Evolutionary conservation across 1,140 invertebrate genomes (phyloP).

Genomic region (Camponotus floridanus): DNA sequence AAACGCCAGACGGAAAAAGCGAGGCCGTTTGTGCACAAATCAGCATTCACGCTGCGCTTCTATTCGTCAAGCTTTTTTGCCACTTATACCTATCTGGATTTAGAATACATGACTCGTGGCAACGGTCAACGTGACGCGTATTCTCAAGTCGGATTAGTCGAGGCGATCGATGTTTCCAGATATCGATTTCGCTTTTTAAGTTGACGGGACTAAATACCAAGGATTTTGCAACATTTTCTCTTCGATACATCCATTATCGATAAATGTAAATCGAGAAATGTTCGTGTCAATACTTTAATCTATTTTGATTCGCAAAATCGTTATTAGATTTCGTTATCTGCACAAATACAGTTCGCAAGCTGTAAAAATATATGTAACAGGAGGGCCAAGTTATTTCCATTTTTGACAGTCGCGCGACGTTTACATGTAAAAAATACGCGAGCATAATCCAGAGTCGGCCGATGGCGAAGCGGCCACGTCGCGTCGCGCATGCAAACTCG

Average conservation of each 20-base stretch:
- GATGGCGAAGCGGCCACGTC: constrained; percentile 58
- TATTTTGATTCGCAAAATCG: constrained; percentile 5
- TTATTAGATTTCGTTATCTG: not conserved
- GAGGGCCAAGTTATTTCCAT: not conserved
- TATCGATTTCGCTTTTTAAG: constrained; percentile 31
- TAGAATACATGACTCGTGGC: constrained; percentile 29
- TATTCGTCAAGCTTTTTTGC: constrained; percentile 19
- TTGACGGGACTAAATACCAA: not conserved
- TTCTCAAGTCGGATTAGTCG: constrained; percentile 53
- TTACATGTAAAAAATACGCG: constrained; percentile 45
- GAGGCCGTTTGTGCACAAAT: constrained; percentile 32
- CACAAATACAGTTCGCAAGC: not conserved
- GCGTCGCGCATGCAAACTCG: constrained; percentile 64
- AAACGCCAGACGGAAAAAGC: constrained; percentile 36
- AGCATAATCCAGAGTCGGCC: constrained; percentile 58
- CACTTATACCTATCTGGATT: constrained; percentile 53
- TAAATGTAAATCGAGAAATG: not conserved
- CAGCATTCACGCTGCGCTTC: constrained; percentile 36
- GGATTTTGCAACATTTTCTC: not conserved
- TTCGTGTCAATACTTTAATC: not conserved
- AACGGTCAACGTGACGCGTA: constrained; percentile 39
- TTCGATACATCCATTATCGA: not conserved
- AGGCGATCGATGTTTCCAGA: constrained; percentile 32
- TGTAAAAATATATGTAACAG: constrained; percentile 6
- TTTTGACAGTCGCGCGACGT: constrained; percentile 1